Base-by-base conservation (phyloP, 2,888 invertebrate species). In the Limnephilus rhombicus region DNA sequence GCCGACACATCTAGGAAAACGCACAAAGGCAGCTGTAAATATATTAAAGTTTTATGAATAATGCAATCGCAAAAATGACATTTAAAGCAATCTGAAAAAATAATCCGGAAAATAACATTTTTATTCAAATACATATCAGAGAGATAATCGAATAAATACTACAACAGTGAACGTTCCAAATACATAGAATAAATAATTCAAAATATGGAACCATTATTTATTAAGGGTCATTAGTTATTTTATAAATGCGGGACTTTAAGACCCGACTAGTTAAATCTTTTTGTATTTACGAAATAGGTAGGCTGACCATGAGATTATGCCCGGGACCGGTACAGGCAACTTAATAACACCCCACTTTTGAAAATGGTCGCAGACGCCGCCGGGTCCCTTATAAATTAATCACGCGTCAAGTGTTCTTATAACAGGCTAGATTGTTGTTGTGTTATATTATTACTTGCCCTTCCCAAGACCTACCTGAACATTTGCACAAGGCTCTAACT, bases 331-430 rank as follows among this genome's bases (percentile, higher is more conserved):
- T 68, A 85, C 29, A 86, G 45, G 86, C 45, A 86, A 86, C 86
- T 49, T 41, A 86, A 86, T 86, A 86, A 49, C 29, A 29, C 12
- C 86, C 45, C 45, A 45, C 45, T 24, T 86, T 45, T 86, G 49
- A 45, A 81, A 86, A 41, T 87, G 45, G 91, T 91, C 87, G 80
- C 91, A 29, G 81, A 87, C 81, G 86, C n/a, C 31, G 31, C 31
- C 9, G 45, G 53, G 80, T 45, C 90, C 91, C 87, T 90, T 87
- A 92, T 92, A 92, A 91, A 91, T 92, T 93, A 92, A 90, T 91
- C 89, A 89, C 91, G 90, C 90, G 92, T 93, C 92, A 92, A 91
- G 89, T 91, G 87, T 90, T 91, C 15, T 81, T 11, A 91, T 92
- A 85, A 91, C 92, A 68, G 92, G 92, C 91, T 93, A 92, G 29